Percentiles rank a stretch among this genome's conserved stretches.
These are phyloP conservation scores for Acanthurus tractus DNA, from an alignment of 2,797 vertebrate species.

Conservation along the genomic window DNA sequence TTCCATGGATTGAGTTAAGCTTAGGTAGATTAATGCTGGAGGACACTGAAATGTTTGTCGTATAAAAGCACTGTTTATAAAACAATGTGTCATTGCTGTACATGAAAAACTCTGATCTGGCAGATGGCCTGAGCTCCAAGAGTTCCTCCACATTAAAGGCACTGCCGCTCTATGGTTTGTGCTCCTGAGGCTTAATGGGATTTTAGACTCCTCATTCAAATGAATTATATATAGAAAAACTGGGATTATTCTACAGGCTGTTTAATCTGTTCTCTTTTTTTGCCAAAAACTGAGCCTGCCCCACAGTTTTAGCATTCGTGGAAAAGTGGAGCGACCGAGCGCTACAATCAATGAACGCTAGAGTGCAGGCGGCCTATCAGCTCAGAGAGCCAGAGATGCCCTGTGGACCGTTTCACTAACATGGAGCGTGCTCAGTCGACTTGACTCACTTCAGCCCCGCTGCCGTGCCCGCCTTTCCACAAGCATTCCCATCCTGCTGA, in stretches of 20 bases:
- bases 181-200: slow-evolving; percentile 80
- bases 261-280: slow-evolving; percentile 77
- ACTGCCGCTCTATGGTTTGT: slow-evolving; percentile 63
- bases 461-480: slow-evolving; percentile 72
- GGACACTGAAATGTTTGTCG: slow-evolving; percentile 86
- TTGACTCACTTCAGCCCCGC: slow-evolving; percentile 80
- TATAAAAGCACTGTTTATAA: slow-evolving; percentile 87
- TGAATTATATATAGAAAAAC: slow-evolving; percentile 79
- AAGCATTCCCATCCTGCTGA: slow-evolving; percentile 70
- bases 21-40: slow-evolving; percentile 85
- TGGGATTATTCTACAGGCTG: slow-evolving; percentile 83
- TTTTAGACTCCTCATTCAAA: slow-evolving; percentile 82
- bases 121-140: slow-evolving; percentile 81
- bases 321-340: slow-evolving; percentile 79
- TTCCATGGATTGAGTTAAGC: slow-evolving; percentile 84
- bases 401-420: slow-evolving; percentile 81
- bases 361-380: slow-evolving; percentile 84
- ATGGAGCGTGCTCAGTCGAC: slow-evolving; percentile 80
- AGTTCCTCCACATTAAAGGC: slow-evolving; percentile 75
- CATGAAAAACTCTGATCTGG: slow-evolving; percentile 77
- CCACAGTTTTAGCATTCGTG: slow-evolving; percentile 79
- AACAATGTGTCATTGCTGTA: slow-evolving; percentile 83
- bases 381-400: slow-evolving; percentile 79
- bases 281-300: slow-evolving; percentile 72
- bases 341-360: slow-evolving; percentile 81